Base-by-base conservation (phyloP, 1,140 invertebrate genomes). In the Drosophila tropicalis region DNA sequence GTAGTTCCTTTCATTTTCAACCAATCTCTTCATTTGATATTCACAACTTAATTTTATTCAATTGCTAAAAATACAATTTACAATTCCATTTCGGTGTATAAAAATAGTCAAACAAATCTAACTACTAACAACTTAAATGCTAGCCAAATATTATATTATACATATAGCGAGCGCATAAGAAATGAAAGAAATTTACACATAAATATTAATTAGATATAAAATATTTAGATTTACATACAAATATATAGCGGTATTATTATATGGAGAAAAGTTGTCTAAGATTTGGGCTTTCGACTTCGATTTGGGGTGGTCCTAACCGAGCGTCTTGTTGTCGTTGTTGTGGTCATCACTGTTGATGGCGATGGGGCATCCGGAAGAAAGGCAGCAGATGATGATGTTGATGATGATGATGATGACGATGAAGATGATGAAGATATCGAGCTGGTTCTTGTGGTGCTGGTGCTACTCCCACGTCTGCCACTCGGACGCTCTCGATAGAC, bases 241-340 rank as follows among this genome's bases (percentile, higher is more conserved):
- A 63, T 7, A 44, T 51, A 57, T 32, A 66, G 22, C 69, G 71
- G 64, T 29, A 29, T 29, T 29, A 1, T 6, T 81, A 86, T 69
- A 76, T 54, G 32, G 36, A 70, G 67, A 70, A 71, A 58, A 67
- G 41, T 41, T 17, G 9, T 67, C 72, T 87, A 90, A 55, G 81
- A 75, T 47, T 83, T 91, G 71, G 89, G 79, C 62, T 89, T 90
- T 78, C 86, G 76, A 87, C 85, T 90, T 82, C 86, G 76, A 61
- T 79, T 90, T 40, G 79, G 72, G 6, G 69, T 83, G 41, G 81
- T 84, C 32, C 89, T 72, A 39, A 79, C 56, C 10, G 89, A 70
- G 47, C 90, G 78, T 62, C 72, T 67, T 44, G 73, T 67, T 55
- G 36, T 67, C 34, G 73, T 67, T 60, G 32, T 41, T 44, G 78